Conservation (phyloP, 2,888 invertebrate genomes). For the Agonopterix subpropinquella region DNA sequence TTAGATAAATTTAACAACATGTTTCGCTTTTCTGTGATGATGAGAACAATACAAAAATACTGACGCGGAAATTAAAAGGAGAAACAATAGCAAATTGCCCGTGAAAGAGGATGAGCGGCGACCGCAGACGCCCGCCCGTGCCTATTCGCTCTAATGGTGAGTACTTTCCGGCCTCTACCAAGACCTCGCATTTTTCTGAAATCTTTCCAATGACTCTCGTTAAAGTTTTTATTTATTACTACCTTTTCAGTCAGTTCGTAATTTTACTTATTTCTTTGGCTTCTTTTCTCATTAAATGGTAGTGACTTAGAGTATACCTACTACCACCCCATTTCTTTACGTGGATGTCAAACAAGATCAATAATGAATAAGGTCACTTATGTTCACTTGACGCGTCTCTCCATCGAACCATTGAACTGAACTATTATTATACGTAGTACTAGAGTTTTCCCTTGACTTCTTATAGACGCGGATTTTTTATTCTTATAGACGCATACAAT, state of each 20-base stretch:
- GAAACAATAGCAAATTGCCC: slow-evolving; percentile 60
- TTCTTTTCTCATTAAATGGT: neutral
- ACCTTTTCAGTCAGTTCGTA: too few relatives aligned
- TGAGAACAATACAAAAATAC: slow-evolving; percentile 49
- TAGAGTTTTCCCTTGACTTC: too few relatives aligned
- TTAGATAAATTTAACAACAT: slow-evolving; percentile 37
- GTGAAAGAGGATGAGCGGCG: slow-evolving; percentile 41
- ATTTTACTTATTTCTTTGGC: neutral
- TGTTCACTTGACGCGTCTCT: too few relatives aligned
- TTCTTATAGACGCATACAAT: slow-evolving; percentile 37
- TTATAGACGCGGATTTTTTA: slow-evolving; percentile 53
- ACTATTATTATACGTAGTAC: too few relatives aligned
- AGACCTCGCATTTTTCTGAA: neutral
- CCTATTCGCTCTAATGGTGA: slow-evolving; percentile 46
- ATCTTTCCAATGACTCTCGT: neutral
- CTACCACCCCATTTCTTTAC: too few relatives aligned
- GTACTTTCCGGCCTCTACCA: slow-evolving; percentile 25
- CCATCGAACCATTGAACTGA: too few relatives aligned
- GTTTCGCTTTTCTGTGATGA: slow-evolving; percentile 36
- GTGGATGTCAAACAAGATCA: too few relatives aligned
- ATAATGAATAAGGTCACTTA: too few relatives aligned
- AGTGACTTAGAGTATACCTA: neutral
- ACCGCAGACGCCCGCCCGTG: slow-evolving; percentile 26
- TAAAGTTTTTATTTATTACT: neutral
- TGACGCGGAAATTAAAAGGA: slow-evolving; percentile 58